Conservation (phyloP, 92 coral and sea anemone genomes). For the Porites evermanni region DNA sequence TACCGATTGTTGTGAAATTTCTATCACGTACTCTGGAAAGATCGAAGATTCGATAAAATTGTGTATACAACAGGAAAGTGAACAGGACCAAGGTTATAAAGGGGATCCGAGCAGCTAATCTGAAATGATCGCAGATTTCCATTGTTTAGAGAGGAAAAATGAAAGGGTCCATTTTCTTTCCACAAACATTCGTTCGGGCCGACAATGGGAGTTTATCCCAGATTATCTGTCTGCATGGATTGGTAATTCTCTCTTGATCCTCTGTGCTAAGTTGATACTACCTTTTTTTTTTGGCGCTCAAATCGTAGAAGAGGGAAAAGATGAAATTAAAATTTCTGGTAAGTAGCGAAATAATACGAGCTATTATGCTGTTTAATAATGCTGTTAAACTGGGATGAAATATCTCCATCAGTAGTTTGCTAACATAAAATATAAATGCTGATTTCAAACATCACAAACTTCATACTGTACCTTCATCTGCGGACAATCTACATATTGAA, state of each 20-base stretch:
- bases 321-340: neutral
- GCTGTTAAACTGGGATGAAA: neutral
- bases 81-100: neutral
- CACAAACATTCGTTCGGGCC: conserved; percentile 18
- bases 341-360: no score
- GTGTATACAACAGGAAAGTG: no score
- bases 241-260: neutral
- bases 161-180: neutral
- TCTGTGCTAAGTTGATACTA: neutral
- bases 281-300: neutral
- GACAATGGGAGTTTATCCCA: conserved; percentile 15
- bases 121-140: neutral
- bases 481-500: neutral
- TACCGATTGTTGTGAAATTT: no score
- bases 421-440: neutral
- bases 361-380: neutral
- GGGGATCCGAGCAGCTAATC: neutral
- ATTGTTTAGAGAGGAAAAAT: neutral
- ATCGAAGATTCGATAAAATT: no score
- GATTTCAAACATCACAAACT: conserved; percentile 5
- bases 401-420: neutral
- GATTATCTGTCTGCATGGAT: conserved; percentile 28
- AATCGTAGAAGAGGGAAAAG: neutral
- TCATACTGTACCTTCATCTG: conserved; percentile 13
- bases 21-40: no score